Conservation (phyloP, 2,888 invertebrate species). For the Drosophila demipolita region DNA sequence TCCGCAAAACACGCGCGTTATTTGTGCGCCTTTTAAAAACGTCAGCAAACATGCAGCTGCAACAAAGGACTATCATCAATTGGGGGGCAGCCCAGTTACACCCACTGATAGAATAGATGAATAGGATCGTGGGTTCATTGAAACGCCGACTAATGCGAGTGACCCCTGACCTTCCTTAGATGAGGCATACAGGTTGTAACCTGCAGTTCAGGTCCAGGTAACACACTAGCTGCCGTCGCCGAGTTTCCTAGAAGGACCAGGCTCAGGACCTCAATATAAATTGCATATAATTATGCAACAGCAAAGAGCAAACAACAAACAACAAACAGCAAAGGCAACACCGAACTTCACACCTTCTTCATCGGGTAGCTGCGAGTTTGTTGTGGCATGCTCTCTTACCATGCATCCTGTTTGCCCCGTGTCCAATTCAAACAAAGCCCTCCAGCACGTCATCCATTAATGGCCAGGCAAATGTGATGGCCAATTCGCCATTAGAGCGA, state of each 20-base stretch:
- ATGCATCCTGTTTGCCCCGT: conserved; percentile 35
- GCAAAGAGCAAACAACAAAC: conserved; percentile 12
- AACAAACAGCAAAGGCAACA: conserved; percentile 24
- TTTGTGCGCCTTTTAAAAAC: conserved; percentile 39
- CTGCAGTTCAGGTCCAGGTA: conserved; percentile 39
- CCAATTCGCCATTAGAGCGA: conserved; percentile 71
- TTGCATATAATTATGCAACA: conserved; percentile 78
- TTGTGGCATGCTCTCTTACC: conserved; percentile 28
- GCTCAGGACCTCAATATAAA: conserved; percentile 45
- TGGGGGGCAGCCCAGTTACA: conserved; percentile 29
- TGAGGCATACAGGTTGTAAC: conserved; percentile 13
- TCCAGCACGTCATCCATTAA: conserved; percentile 52
- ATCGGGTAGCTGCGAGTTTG: conserved; percentile 9
- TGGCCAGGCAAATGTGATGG: conserved; percentile 53
- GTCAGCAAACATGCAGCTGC: conserved; percentile 14
- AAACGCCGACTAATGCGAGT: conserved; percentile 2
- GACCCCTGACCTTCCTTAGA: conserved; percentile 28
- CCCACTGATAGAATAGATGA: conserved; percentile 27
- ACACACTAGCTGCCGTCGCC: conserved; percentile 61
- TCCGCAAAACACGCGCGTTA: conserved; percentile 55
- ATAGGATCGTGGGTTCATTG: conserved; percentile 27
- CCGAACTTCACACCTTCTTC: conserved; percentile 63
- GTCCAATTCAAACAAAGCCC: conserved; percentile 50
- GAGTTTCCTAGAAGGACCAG: conserved; percentile 63
- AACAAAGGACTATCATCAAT: conserved; percentile 15